Evolutionary conservation across 1,140 invertebrate species (phyloP).

Genomic region (Trichogramma pretiosum): DNA sequence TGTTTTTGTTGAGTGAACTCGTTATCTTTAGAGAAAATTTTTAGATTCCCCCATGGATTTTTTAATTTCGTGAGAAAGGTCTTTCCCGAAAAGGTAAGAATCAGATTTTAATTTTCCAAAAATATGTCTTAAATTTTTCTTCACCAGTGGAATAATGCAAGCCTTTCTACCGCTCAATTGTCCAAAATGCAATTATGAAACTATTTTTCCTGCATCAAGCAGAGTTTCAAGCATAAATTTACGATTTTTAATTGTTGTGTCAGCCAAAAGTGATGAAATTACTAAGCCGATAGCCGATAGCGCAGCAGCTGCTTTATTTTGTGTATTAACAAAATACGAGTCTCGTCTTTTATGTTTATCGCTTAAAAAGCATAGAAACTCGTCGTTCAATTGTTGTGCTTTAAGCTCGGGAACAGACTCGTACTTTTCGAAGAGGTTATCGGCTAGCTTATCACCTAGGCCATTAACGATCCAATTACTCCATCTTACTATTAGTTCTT

Average conservation of each 20-base stretch:
- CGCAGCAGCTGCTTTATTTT: background rate
- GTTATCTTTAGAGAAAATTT: background rate
- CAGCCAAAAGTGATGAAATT: conserved; percentile 3
- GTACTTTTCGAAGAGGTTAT: no score
- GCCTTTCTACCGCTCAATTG: background rate
- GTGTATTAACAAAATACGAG: conserved; percentile 3
- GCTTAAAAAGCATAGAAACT: background rate
- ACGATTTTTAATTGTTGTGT: background rate
- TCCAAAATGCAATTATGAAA: background rate
- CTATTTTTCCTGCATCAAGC: conserved; percentile 1
- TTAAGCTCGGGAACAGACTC: background rate
- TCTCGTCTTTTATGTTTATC: conserved; percentile 8
- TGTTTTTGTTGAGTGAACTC: background rate
- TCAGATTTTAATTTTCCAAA: background rate
- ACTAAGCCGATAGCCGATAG: background rate
- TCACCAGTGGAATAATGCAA: background rate
- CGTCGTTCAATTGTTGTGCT: conserved; percentile 1
- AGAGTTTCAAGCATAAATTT: background rate
- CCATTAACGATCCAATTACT: background rate
- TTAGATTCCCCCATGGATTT: no score
- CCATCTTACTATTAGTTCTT: background rate
- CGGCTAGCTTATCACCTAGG: background rate
- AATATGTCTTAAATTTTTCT: background rate
- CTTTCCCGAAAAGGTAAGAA: conserved; percentile 1
- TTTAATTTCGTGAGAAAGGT: background rate